Percentiles rank a stretch among this genome's conserved stretches.
These are phyloP conservation scores for Drosophila ohnishii DNA, from an alignment of 1,140 invertebrate species.

Conservation along the genomic window DNA sequence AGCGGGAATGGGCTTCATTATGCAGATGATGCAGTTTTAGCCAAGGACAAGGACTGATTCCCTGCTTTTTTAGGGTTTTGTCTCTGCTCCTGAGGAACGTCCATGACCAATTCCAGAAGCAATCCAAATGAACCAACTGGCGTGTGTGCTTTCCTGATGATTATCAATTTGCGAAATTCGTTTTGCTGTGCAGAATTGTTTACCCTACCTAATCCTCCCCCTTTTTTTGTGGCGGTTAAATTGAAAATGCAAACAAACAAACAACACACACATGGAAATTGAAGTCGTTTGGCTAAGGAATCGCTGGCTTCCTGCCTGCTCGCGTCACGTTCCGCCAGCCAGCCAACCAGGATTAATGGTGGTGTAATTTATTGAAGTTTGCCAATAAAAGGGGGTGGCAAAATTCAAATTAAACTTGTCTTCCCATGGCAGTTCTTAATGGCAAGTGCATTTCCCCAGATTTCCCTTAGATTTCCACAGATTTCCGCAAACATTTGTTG, in stretches of 20 bases:
- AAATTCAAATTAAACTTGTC: slow-evolving; percentile 59
- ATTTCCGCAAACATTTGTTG: slow-evolving; percentile 67
- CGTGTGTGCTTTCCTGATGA: slow-evolving; percentile 41
- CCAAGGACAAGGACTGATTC: slow-evolving; percentile 8
- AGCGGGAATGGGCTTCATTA: slow-evolving; percentile 36
- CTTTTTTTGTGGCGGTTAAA: slow-evolving; percentile 36
- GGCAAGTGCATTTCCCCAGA: slow-evolving; percentile 55
- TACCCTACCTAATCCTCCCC: slow-evolving; percentile 18
- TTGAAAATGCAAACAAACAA: slow-evolving; percentile 64
- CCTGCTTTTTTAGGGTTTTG: background rate
- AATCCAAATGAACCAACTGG: slow-evolving; percentile 8
- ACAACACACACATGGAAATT: slow-evolving; percentile 63
- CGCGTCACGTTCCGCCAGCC: slow-evolving; percentile 27
- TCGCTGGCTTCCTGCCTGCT: slow-evolving; percentile 36
- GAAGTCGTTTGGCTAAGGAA: slow-evolving; percentile 56
- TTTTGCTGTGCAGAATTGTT: slow-evolving; percentile 55
- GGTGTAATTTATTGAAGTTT: slow-evolving; percentile 64
- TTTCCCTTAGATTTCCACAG: slow-evolving; percentile 53
- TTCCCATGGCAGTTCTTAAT: slow-evolving; percentile 37
- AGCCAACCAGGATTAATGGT: slow-evolving; percentile 63
- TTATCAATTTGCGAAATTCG: slow-evolving; percentile 70
- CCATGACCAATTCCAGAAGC: slow-evolving; percentile 14
- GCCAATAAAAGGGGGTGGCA: slow-evolving; percentile 50
- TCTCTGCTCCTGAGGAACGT: background rate
- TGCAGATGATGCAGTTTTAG: slow-evolving; percentile 27